These are phyloP conservation scores for Tenthredo distinguenda DNA, from an alignment of 2,888 invertebrate genomes.

Conservation along the genomic window DNA sequence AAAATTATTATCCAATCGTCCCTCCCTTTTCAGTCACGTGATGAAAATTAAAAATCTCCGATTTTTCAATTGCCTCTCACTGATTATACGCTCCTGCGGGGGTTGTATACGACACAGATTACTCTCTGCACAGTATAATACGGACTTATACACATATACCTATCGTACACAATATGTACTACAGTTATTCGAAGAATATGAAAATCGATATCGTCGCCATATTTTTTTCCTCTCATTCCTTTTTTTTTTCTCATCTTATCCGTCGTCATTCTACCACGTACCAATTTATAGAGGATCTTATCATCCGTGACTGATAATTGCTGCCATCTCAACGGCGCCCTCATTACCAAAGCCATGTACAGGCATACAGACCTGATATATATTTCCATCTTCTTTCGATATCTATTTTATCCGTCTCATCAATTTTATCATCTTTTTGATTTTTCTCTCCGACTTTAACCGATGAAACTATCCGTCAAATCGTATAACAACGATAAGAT, in stretches of 20 bases:
- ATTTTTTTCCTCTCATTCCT: not conserved
- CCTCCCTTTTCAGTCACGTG: conserved; percentile 47
- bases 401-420: not conserved
- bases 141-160: not conserved
- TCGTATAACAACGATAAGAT: not conserved
- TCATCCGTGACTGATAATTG: conserved; percentile 66
- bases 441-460: not conserved
- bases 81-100: conserved; percentile 24
- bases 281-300: conserved; percentile 28
- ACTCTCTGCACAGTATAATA: not conserved
- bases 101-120: not conserved
- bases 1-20: conserved; percentile 44
- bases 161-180: not conserved
- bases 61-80: conserved; percentile 49
- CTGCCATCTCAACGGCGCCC: conserved; percentile 63
- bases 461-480: not conserved
- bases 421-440: not conserved
- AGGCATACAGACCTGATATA: not conserved
- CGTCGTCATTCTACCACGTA: not conserved
- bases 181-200: not conserved
- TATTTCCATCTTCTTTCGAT: not conserved
- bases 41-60: conserved; percentile 48
- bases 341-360: conserved; percentile 63
- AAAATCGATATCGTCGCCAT: not conserved
- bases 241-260: not conserved